Percentiles rank a stretch among this genome's conserved stretches.
phyloP scores from a whole-genome alignment of 2,888 invertebrate species.

The Strigamia maritima region DNA sequence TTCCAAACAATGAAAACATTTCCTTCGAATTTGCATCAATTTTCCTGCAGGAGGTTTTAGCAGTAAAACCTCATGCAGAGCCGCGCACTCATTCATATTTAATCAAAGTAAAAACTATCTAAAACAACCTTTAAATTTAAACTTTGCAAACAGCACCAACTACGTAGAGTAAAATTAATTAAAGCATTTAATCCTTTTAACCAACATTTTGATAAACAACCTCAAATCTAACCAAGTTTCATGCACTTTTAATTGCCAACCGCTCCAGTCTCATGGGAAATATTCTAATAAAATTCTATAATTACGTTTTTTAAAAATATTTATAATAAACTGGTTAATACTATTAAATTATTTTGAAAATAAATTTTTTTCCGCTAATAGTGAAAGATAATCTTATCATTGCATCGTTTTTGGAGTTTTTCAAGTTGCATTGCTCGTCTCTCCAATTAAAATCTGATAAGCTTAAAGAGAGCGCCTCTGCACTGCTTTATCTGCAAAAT shows the following conservation, averaged over 20 bases:
- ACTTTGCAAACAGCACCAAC: not conserved
- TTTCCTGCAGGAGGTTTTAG: no score
- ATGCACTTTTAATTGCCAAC: conserved; percentile 21
- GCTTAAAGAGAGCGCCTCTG: not conserved
- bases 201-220: conserved; percentile 6
- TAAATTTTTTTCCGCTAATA: not conserved
- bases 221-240: not conserved
- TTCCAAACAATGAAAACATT: no score
- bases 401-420: conserved; percentile 2
- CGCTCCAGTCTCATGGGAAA: not conserved
- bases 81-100: not conserved
- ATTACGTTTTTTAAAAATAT: no score
- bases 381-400: not conserved
- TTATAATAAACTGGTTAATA: not conserved
- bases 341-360: not conserved
- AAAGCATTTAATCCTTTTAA: not conserved
- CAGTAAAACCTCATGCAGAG: no score
- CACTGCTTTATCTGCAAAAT: not conserved
- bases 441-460: conserved; percentile 14
- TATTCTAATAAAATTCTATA: no score
- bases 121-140: not conserved
- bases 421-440: not conserved
- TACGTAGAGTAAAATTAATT: not conserved
- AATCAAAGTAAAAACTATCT: not conserved
- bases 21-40: no score